Percentiles rank a stretch among this genome's conserved stretches.
These are phyloP conservation scores for Pangasianodon hypophthalmus DNA, from an alignment of 2,113 vertebrate species.

Conservation along the genomic window DNA sequence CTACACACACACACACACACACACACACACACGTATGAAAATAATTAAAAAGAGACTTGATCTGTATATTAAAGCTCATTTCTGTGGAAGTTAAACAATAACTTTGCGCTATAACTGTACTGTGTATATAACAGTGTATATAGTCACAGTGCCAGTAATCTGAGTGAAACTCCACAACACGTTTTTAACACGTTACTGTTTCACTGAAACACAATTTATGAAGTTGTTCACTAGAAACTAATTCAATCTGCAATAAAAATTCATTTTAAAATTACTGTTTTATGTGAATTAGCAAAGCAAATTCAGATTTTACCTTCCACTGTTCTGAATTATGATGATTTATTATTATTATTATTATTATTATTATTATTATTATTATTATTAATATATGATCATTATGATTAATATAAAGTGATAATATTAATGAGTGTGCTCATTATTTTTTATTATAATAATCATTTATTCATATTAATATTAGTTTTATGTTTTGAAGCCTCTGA, in stretches of 20 bases:
- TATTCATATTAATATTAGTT: neutral
- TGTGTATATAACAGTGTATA: neutral
- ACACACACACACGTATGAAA: conserved; percentile 1
- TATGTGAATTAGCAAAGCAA: neutral
- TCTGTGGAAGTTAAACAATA: neutral
- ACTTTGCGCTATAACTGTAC: neutral
- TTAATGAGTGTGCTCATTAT: neutral
- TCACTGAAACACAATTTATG: neutral
- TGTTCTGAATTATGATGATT: neutral
- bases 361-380: neutral
- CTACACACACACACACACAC: conserved; percentile 62
- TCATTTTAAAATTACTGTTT: neutral
- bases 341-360: neutral
- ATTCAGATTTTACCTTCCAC: neutral
- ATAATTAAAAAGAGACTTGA: neutral
- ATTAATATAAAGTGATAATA: neutral
- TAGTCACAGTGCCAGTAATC: neutral
- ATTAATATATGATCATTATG: neutral
- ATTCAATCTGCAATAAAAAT: neutral
- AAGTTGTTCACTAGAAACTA: neutral
- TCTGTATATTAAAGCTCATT: neutral
- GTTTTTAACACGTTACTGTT: neutral
- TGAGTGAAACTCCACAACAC: neutral
- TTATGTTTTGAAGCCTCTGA: conserved; percentile 57
- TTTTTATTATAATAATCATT: no score